phyloP scores from a whole-genome alignment of 2,888 invertebrate genomes.

The Scaptomyza caliginosa region DNA sequence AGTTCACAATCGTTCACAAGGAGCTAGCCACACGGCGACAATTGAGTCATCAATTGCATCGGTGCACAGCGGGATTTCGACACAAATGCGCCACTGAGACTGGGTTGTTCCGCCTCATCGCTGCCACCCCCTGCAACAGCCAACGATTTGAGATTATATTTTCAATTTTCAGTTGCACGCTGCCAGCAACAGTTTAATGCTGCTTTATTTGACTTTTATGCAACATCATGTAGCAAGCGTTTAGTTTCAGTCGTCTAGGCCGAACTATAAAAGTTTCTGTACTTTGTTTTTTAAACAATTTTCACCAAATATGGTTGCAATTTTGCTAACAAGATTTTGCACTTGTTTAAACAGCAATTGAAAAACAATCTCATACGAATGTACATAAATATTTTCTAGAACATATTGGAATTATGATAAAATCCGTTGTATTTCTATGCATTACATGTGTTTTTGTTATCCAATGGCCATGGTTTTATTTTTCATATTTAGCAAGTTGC shows the following conservation, averaged over 20 bases:
- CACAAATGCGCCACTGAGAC: conserved; percentile 39
- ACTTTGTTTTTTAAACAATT: conserved; percentile 66
- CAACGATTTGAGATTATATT: conserved; percentile 28
- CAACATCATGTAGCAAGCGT: conserved; percentile 7
- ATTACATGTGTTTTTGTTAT: conserved; percentile 46
- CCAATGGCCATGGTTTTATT: conserved; percentile 58
- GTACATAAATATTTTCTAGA: conserved; percentile 21
- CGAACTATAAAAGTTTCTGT: conserved; percentile 26
- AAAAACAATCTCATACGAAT: conserved; percentile 18
- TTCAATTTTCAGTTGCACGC: conserved; percentile 37
- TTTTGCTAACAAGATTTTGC: conserved; percentile 77
- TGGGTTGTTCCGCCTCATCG: conserved; percentile 20
- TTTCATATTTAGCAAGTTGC: conserved; percentile 61
- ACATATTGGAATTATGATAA: conserved; percentile 69
- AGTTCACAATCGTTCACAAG: conserved; percentile 61
- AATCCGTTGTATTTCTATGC: conserved; percentile 52
- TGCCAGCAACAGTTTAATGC: conserved; percentile 8
- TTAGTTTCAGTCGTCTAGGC: conserved; percentile 24
- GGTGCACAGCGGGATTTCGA: conserved; percentile 41
- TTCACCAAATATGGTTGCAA: conserved; percentile 79
- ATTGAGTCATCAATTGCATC: conserved; percentile 69
- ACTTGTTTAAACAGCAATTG: conserved; percentile 42
- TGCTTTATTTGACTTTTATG: background rate
- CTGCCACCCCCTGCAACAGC: background rate
- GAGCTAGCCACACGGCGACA: conserved; percentile 50